Evolutionary conservation across 2,113 vertebrate genomes (phyloP), one percentile per base, ranked within the genome.

Genomic region (Crotalus tigris): DNA sequence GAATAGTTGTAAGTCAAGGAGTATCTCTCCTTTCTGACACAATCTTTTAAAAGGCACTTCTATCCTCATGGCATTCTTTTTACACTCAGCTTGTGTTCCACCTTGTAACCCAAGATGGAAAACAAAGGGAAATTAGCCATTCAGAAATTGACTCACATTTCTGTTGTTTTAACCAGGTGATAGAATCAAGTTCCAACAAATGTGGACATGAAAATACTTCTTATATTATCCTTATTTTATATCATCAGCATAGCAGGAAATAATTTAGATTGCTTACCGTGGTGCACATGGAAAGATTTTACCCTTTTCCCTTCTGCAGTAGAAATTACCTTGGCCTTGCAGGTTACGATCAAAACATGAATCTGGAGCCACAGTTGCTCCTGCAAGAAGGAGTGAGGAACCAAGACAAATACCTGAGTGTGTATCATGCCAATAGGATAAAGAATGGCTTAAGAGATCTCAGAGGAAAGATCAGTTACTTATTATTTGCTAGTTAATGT

Each of bases 321-420:
- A 96, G 0, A 96, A 97, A 0, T 96, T 97, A 11, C 95, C 96
- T 0, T 89, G 6, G 0, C 97, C 97, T 10, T 0, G 93, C 96
- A 95, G 64, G 1, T 98, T 98, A 81, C 24, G 51, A 0, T 0
- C 49, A 92, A 96, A 98, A 11, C 98, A 98, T 7, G 93, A 97
- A 23, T 92, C 87, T 29, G 93, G 23, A 7, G 92, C 97, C 0
- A 95, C 97, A 0, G 91, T 94, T 5, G 96, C 92, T 58, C 53
- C 98, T 98, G 93, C 5, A 4, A 19, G 2, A 54, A 1, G 6
- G 53, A 33, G 89, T 91, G 85, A 29, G 87, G 44, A 92, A 3
- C 11, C 92, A 6, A 85, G 6, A 88, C 0, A 85, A 24, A 21
- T 0, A 29, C 2, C 4, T 58, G 6, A 58, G 11, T 23, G 49